These are phyloP conservation scores for Bombus sylvicola DNA, from an alignment of 1,140 invertebrate genomes.

Conservation along the genomic window DNA sequence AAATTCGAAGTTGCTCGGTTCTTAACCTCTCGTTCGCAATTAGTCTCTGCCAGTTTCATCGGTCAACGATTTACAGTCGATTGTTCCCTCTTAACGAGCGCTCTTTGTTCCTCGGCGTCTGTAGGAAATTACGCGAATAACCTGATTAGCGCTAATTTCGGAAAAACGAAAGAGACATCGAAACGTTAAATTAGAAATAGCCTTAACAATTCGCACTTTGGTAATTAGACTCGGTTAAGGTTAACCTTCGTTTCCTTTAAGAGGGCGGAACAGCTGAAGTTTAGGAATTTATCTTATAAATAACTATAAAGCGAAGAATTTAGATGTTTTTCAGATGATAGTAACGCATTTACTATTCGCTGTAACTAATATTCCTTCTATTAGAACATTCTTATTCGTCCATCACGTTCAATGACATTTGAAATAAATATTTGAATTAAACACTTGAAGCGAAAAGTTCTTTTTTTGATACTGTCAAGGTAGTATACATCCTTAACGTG, in stretches of 20 bases:
- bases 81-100: slow-evolving; percentile 56
- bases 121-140: slow-evolving; percentile 10
- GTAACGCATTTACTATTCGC: too few relatives aligned
- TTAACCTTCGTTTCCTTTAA: background rate
- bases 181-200: background rate
- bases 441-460: too few relatives aligned
- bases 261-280: too few relatives aligned
- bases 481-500: too few relatives aligned
- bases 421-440: too few relatives aligned
- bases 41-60: slow-evolving; percentile 44
- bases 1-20: slow-evolving; percentile 12
- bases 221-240: background rate
- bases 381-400: too few relatives aligned
- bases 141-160: background rate
- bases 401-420: too few relatives aligned
- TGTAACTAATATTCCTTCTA: too few relatives aligned
- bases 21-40: slow-evolving; percentile 51
- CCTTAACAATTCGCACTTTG: background rate
- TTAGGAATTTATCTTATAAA: background rate
- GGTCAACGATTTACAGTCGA: slow-evolving; percentile 61
- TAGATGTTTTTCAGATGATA: too few relatives aligned
- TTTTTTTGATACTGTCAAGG: too few relatives aligned
- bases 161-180: background rate
- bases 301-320: too few relatives aligned
- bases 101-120: slow-evolving; percentile 16